Evolutionary conservation across 2,888 invertebrate genomes (phyloP), one percentile per base, ranked within the genome.

Genomic region (Agrochola circellaris): DNA sequence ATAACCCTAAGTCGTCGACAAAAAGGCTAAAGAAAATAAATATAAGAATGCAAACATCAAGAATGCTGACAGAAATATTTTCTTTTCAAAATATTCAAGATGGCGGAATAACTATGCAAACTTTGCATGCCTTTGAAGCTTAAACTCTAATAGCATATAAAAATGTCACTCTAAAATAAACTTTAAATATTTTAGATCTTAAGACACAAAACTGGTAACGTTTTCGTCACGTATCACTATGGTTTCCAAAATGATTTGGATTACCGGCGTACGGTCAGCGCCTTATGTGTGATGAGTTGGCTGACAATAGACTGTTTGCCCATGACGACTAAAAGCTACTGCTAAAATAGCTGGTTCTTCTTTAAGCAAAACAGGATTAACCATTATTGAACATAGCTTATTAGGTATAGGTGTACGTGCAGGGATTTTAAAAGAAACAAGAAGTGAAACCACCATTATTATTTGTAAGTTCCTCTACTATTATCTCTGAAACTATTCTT

Each of bases 61-160:
- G 30, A 79, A 69, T 68, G 30, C 60, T 77, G 42, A 60, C 20
- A 34, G 15, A 79, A 77, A 69, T 79, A 60, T 79, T 79, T 60
- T 70, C 70, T 60, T 79, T 76, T 69, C 34, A 60, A n/a, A 42
- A 69, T 23, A 45, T 51, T 13, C 51, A 77, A 54, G 60, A 69
- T 70, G 70, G 60, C 17, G 30, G 42, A 67, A 68, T 60, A 79
- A 69, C 79, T 69, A 79, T 68, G 51, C n/a, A 30, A 60, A 79
- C 38, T 58, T 51, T 30, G 42, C 42, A 79, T 51, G 20, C 2
- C 15, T 60, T 67, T 79, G 48, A 67, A 67, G 26, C 17, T 58
- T 13, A 17, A 34, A 51, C 20, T 60, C 38, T 42, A n/a, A 38
- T 34, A 9, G 13, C n/a, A 51, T n/a, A 69, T 79, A 69, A 42